phyloP scores from a whole-genome alignment of 2,113 vertebrate genomes.

The Catagonus wagneri region DNA sequence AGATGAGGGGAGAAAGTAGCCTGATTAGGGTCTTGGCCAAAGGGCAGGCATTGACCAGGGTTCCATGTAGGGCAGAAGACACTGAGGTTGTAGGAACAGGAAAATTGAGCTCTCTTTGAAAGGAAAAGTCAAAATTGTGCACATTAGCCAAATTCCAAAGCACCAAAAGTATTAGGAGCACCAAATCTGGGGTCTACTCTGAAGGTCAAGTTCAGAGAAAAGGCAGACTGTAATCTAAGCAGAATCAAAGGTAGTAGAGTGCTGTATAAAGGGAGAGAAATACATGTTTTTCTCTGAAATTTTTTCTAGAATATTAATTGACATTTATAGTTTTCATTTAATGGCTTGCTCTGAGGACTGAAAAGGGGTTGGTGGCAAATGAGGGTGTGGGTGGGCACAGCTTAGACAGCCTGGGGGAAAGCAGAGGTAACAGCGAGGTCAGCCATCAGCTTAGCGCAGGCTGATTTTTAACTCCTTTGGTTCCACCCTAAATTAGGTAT shows the following conservation, averaged over 20 bases:
- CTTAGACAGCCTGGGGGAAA: neutral
- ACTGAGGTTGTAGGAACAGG: neutral
- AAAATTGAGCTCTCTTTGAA: neutral
- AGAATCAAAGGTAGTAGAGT: neutral
- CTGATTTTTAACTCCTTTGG: neutral
- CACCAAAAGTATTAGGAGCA: neutral
- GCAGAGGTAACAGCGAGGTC: neutral
- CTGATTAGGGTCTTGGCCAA: neutral
- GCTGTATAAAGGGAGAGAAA: neutral
- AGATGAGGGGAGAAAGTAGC: neutral
- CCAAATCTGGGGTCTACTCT: neutral
- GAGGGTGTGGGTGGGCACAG: neutral
- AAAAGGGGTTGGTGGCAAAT: neutral
- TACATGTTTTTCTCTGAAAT: neutral
- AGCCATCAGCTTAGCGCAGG: neutral
- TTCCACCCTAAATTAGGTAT: neutral
- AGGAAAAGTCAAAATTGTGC: constrained; percentile 30
- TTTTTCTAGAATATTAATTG: neutral
- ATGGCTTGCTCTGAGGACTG: neutral
- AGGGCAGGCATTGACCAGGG: neutral
- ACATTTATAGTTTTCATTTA: neutral
- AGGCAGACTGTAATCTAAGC: neutral
- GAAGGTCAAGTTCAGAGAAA: neutral
- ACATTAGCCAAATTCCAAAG: neutral
- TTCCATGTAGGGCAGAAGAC: neutral